Base-by-base conservation (phyloP, 2,888 invertebrate genomes). In the Conistra vaccinii region DNA sequence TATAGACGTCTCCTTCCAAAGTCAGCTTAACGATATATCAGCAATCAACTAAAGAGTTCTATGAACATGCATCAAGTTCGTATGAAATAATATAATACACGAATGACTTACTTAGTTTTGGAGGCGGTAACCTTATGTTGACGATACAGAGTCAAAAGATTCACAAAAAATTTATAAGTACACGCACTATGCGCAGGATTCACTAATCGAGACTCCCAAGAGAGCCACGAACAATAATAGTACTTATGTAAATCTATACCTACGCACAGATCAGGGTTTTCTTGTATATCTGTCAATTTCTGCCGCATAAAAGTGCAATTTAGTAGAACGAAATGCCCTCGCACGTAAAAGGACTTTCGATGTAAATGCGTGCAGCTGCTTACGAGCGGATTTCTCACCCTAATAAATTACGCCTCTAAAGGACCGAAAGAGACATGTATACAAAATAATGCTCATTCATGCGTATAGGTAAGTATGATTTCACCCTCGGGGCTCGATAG, bases 81-180 rank as follows among this genome's bases (percentile, higher is more conserved):
- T 78, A 85, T 69, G 57, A 72, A 78, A 75, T 75, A 78, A 78
- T 66, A 78, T 80, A 79, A 76, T 79, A 87, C 72, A 81, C 26
- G 60, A 76, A 79, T 69, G 69, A 87, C 78, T 75, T 81, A 87
- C 58, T 78, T 78, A 89, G 81, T 83, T 89, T 89, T 88, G 89
- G 87, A 87, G 81, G 80, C 89, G 89, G 89, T 89, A 89, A 89
- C 89, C 84, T 85, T 89, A 86, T 78, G 83, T 73, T 74, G 73
- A 84, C 65, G 39, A 73, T 71, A 69, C 32, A 63, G 23, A 75
- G 72, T 73, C 74, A 70, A 76, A 63, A 51, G 65, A 60, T 73
- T 48, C 17, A 57, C 73, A 70, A 61, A 73, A 60, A 51, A 60
- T n/a, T 51, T 39, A 57, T 35, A n/a, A n/a, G n/a, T n/a, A 51